Conservation (phyloP, 1,140 invertebrate species). For the Matsumurasca onukii region DNA sequence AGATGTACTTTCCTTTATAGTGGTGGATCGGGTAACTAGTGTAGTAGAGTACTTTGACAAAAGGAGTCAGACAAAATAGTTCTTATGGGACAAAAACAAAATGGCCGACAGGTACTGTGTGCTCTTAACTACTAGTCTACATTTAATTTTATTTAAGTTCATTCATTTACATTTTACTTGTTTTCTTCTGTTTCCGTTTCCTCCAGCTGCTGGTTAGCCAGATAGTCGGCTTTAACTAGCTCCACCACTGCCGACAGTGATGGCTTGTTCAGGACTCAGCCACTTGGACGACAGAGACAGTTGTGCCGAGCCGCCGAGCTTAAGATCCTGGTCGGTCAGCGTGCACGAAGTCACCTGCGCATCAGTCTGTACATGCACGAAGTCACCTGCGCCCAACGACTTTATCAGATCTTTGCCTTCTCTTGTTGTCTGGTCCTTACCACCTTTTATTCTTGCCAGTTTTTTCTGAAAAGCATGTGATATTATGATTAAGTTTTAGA, state of each 20-base stretch:
- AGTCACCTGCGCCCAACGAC: slow-evolving; percentile 34
- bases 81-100: no score
- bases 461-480: no score
- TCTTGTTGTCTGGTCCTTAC: background rate
- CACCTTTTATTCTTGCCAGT: slow-evolving; percentile 26
- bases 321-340: slow-evolving; percentile 32
- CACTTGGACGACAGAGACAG: slow-evolving; percentile 34
- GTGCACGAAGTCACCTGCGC: slow-evolving; percentile 27
- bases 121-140: no score
- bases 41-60: no score
- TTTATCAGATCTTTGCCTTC: slow-evolving; percentile 33
- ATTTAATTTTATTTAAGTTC: no score
- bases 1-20: no score
- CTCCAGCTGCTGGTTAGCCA: slow-evolving; percentile 37
- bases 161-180: no score
- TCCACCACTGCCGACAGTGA: slow-evolving; percentile 53
- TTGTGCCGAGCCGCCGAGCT: slow-evolving; percentile 9
- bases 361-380: slow-evolving; percentile 36
- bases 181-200: background rate
- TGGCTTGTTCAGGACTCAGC: slow-evolving; percentile 41
- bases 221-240: slow-evolving; percentile 54
- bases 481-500: no score
- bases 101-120: no score
- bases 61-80: no score
- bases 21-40: no score